phyloP scores from a whole-genome alignment of 2,797 vertebrate genomes.

The Tokudaia muenninki region DNA sequence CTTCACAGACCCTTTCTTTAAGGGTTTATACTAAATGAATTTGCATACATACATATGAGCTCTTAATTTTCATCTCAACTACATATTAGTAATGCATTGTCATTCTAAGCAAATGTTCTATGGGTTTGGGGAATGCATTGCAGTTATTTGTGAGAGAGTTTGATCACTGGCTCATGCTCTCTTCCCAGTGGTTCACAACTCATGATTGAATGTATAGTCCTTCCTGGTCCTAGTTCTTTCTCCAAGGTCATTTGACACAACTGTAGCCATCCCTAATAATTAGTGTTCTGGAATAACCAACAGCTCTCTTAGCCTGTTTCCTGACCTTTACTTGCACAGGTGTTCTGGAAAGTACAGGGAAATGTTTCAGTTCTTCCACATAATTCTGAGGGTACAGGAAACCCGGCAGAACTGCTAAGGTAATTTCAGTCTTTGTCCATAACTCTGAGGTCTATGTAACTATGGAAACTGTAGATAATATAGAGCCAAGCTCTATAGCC shows the following conservation, averaged over 20 bases:
- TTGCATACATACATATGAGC: background rate
- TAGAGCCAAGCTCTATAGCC: background rate
- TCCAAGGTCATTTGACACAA: background rate
- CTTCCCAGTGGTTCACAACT: background rate
- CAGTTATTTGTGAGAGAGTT: background rate
- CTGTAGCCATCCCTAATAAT: background rate
- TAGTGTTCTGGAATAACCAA: background rate
- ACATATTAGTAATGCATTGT: background rate
- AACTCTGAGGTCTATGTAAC: background rate
- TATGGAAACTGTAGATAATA: background rate
- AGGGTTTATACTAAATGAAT: background rate
- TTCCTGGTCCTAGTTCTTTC: background rate
- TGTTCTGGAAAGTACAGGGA: background rate
- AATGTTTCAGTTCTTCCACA: background rate
- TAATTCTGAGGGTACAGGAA: background rate
- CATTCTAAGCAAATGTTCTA: background rate
- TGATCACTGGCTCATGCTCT: background rate
- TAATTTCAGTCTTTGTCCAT: background rate
- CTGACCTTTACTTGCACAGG: background rate
- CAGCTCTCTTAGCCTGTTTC: background rate
- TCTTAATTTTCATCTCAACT: slow-evolving; percentile 3
- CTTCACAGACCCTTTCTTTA: background rate
- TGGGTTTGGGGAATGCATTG: background rate
- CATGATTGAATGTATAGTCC: no score
- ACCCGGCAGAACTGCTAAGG: background rate